Evolutionary conservation across 2,113 vertebrate species (phyloP).

Genomic region (Phylloscopus whistleri): DNA sequence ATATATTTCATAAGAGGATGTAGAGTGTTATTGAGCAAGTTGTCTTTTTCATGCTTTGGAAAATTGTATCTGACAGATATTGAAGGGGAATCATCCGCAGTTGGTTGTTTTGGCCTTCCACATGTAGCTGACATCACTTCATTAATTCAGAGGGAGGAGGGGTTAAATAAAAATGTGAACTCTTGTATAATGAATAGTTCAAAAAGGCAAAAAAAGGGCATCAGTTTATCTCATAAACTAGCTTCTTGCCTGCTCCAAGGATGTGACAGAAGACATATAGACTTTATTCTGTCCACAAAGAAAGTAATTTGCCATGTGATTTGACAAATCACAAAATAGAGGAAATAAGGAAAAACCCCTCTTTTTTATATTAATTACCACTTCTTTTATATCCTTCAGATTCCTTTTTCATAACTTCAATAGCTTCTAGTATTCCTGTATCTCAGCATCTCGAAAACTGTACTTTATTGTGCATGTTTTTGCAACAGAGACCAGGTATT

Average conservation of each 20-base stretch:
- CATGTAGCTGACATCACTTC: not conserved
- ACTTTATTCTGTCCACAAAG: not conserved
- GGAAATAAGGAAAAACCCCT: not conserved
- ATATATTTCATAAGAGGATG: not conserved
- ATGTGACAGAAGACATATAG: not conserved
- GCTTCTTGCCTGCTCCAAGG: not conserved
- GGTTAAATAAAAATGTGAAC: not conserved
- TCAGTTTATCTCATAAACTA: not conserved
- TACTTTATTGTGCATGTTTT: not conserved
- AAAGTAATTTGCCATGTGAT: not conserved
- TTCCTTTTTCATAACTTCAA: not conserved
- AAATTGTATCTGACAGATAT: not conserved
- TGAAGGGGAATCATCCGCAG: not conserved
- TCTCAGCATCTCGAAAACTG: not conserved
- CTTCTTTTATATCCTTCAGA: not conserved
- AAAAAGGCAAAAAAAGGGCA: not conserved
- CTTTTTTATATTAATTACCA: not conserved
- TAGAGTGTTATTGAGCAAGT: not conserved
- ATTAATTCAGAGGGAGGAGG: fast-evolving
- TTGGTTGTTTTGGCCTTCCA: not conserved
- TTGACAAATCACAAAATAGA: not conserved
- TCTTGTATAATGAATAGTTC: not conserved
- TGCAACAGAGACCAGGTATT: not conserved
- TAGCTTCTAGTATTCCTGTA: not conserved
- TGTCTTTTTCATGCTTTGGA: not conserved